Evolutionary conservation across 1,140 invertebrate species (phyloP), one percentile per base, ranked within the genome.

Genomic region (Meloidogyne chitwoodi): DNA sequence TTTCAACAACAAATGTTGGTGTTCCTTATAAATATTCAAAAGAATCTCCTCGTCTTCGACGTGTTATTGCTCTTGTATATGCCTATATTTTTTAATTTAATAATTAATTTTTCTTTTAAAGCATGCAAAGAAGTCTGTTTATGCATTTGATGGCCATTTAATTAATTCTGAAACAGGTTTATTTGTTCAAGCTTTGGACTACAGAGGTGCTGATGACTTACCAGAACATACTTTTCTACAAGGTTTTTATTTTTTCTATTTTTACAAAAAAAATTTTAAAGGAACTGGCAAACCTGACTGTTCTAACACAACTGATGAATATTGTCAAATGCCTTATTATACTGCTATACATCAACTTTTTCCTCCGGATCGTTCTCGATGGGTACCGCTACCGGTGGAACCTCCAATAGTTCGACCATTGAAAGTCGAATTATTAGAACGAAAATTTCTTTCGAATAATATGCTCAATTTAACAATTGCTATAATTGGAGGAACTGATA

Each of bases 181-280:
- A 1, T 86, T 86, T 64, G 76, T 86, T 22, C 84, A 84, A 74
- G 66, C 86, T 2, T 77, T 86, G 12, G 85, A 86, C 34, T 87
- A 84, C 66, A 83, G 85, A 26, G 84, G 83, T 4, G 73, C 80
- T 44, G 70, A 79, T 26, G 85, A 86, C 70, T 70, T 86, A 0
- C 85, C 85, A 5, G 77, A 83, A 26, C 85, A 86, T 61, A 85
- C 85, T 4, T 86, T 86, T 76, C 69, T 86, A 14, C 85, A 87
- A 82, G 79, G 84, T 67, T 74, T 71, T 41, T 29, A 24, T 61
- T 68, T n/a, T 34, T 29, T n/a, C 4, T n/a, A 74, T 24, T 31
- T 69, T 24, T 75, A 77, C 26, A 41, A 11, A 2, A 16, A 38
- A 72, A 29, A 16, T 14, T 24, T 48, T 62, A 22, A 61, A 76